Percentiles rank a stretch among this genome's conserved stretches.
phyloP scores from a whole-genome alignment of 2,113 vertebrate species.

The Lepisosteus osseus region DNA sequence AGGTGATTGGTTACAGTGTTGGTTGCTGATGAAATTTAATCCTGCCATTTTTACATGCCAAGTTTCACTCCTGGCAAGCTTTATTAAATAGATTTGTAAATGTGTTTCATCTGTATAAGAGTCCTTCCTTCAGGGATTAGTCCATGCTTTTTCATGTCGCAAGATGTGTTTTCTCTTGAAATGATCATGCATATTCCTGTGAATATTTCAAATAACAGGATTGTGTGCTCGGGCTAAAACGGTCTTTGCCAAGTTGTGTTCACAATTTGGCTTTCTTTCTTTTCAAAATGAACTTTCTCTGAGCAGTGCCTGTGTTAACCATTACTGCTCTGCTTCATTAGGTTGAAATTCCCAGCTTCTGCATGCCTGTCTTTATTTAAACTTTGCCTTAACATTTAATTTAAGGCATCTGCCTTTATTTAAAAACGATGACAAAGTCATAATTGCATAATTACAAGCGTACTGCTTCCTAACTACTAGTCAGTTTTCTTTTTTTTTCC shows the following conservation, averaged over 20 bases:
- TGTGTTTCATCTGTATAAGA: constrained; percentile 71
- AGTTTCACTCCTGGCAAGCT: constrained; percentile 69
- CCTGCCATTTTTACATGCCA: constrained; percentile 67
- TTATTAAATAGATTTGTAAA: constrained; percentile 74
- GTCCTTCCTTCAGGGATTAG: constrained; percentile 58
- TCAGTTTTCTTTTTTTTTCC: constrained; percentile 34
- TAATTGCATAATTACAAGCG: constrained; percentile 62
- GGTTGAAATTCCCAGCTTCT: not conserved
- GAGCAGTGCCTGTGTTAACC: constrained; percentile 29
- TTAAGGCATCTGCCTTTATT: constrained; percentile 2
- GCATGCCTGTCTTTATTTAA: constrained; percentile 43
- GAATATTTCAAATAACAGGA: constrained; percentile 20
- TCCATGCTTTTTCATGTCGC: constrained; percentile 34
- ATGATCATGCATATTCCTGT: constrained; percentile 22
- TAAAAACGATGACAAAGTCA: constrained; percentile 53
- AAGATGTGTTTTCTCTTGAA: constrained; percentile 27
- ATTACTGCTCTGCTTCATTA: constrained; percentile 44
- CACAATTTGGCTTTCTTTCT: constrained; percentile 35
- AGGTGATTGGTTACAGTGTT: constrained; percentile 69
- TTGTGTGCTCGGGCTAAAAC: constrained; percentile 45
- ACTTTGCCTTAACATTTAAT: constrained; percentile 46
- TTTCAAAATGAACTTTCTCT: constrained; percentile 32
- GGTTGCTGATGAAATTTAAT: constrained; percentile 69
- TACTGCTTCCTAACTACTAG: constrained; percentile 52
- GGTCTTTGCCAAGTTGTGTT: constrained; percentile 45